phyloP scores from a whole-genome alignment of 2,888 invertebrate species.

The Phortica okadai region DNA sequence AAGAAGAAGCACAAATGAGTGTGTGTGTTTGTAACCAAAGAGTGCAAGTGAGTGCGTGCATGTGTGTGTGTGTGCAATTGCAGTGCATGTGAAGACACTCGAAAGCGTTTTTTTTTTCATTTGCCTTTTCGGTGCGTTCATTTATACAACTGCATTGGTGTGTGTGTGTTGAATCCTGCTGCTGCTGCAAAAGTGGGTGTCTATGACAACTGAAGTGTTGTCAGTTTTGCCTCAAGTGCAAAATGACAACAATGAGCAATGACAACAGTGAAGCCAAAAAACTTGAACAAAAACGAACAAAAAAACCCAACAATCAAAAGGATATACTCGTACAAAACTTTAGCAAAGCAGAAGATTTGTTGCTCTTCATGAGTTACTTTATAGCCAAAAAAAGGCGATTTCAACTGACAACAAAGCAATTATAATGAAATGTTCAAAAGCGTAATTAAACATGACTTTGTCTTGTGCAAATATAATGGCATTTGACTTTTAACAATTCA shows the following conservation, averaged over 20 bases:
- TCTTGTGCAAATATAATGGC: too few species aligned
- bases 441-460: not conserved
- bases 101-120: not conserved
- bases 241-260: constrained; percentile 11
- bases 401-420: not conserved
- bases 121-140: not conserved
- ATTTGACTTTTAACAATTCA: too few species aligned
- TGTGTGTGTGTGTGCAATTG: not conserved
- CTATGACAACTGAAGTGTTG: constrained; percentile 60
- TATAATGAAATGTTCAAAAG: not conserved
- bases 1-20: not conserved
- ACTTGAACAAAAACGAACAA: not conserved
- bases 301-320: not conserved
- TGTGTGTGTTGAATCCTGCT: not conserved
- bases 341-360: not conserved
- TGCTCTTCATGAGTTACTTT: not conserved
- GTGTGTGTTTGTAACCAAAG: not conserved
- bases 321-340: not conserved
- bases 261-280: not conserved
- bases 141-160: not conserved
- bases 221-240: constrained; percentile 23
- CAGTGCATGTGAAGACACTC: constrained; percentile 6
- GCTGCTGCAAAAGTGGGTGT: constrained; percentile 46
- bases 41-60: not conserved
- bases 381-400: too few species aligned